phyloP scores from a whole-genome alignment of 2,888 invertebrate species.

The Chloroclysta siterata region DNA sequence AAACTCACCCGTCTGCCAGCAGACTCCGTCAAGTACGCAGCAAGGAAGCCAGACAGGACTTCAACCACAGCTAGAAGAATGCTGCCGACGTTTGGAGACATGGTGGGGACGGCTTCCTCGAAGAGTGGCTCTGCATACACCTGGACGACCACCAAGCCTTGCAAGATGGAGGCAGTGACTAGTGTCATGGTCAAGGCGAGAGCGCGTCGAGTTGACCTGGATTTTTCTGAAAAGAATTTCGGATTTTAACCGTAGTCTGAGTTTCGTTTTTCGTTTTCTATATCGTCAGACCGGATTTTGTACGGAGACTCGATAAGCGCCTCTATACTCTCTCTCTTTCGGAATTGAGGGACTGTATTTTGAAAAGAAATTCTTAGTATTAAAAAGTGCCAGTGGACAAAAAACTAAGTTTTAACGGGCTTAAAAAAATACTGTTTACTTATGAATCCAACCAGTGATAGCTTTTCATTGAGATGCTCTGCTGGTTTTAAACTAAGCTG shows the following conservation, averaged over 20 bases:
- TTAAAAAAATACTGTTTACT: conserved; percentile 50
- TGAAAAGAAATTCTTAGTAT: no score
- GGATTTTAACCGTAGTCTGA: no score
- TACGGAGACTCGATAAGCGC: no score
- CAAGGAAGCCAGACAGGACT: conserved; percentile 54
- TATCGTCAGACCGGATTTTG: no score
- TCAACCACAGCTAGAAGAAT: conserved; percentile 57
- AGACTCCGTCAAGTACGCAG: conserved; percentile 63
- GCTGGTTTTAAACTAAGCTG: conserved; percentile 29
- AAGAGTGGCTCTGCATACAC: conserved; percentile 71
- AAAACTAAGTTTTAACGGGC: neutral
- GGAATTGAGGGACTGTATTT: no score
- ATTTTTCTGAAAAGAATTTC: conserved; percentile 54
- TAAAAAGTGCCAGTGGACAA: no score
- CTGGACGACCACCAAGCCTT: conserved; percentile 67
- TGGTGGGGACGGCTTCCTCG: conserved; percentile 57
- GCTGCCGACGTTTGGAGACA: conserved; percentile 61
- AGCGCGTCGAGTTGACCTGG: conserved; percentile 59
- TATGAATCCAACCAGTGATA: conserved; percentile 57
- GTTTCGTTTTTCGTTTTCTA: no score
- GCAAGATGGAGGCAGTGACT: conserved; percentile 60
- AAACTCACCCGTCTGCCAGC: conserved; percentile 64
- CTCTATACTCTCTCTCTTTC: no score
- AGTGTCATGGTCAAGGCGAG: conserved; percentile 53
- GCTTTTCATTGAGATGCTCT: conserved; percentile 45